Base-by-base conservation (phyloP, 2,888 invertebrate genomes). In the Tetragnatha montana region DNA sequence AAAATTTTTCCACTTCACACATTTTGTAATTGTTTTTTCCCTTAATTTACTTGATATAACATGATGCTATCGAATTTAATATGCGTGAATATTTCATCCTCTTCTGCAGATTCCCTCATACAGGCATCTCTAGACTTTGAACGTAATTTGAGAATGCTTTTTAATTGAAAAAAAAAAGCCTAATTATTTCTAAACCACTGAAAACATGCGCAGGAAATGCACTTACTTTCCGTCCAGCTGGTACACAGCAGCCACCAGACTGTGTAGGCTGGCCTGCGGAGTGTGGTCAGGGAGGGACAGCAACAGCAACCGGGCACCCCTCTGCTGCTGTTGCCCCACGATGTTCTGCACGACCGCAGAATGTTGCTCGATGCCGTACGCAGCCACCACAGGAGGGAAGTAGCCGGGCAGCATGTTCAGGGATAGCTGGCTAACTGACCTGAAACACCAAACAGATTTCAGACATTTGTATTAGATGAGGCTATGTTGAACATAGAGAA, bases 351-450 rank as follows among this genome's bases (percentile, higher is more conserved):
- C 90, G 1, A 90, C 90, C 7, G 90, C 90, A 0, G 90, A 90
- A 69, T 90, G 90, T 60, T 90, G 90, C 71, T 90, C 90, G 3
- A 90, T 87, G 12, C 87, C 85, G 22, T 90, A 90, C 0, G 90
- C 51, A 12, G 88, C 78, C 3, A 88, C 91, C 7, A 89, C 79
- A 12, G 88, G 87, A 0, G 90, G 86, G 69, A 92, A 92, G 50
- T 92, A 91, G 8, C 91, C 91, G 10, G 91, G 92, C 19, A 92
- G 81, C 92, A 92, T 92, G 50, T 91, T 92, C 3, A 92, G 80
- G 0, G 92, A 92, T 21, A 92, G 78, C 71, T 92, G 91, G 76
- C 92, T 92, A 8, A 88, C 91, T 10, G 90, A 91, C 22, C 89
- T 89, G 51, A 8, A 83, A 74, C 0, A 8, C 22, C 35, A 69